Percentiles rank a stretch among this genome's conserved stretches.
phyloP scores from a whole-genome alignment of 2,797 vertebrate species.

The Spinus olivaceus region DNA sequence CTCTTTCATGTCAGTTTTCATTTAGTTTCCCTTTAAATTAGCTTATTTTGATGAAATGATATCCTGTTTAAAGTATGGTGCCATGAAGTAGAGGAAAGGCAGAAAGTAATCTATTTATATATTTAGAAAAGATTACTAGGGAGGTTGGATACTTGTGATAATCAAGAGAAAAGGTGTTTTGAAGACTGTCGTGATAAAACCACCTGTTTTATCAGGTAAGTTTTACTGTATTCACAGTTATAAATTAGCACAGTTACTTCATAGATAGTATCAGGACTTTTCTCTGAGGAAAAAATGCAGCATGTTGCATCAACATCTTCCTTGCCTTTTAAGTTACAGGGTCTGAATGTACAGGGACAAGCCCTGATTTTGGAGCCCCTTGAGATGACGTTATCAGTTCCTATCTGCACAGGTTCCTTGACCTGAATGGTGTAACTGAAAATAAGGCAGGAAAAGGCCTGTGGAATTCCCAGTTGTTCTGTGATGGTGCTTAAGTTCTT shows the following conservation, averaged over 20 bases:
- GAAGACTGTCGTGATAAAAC: neutral
- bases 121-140: neutral
- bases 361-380: neutral
- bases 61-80: neutral
- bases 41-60: neutral
- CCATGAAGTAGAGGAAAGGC: neutral
- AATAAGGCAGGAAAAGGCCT: neutral
- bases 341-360: neutral
- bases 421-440: neutral
- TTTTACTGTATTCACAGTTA: neutral
- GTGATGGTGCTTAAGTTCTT: neutral
- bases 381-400: neutral
- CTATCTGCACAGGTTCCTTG: neutral
- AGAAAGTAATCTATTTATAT: neutral
- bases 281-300: neutral
- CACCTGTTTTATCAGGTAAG: neutral
- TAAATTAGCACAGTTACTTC: neutral
- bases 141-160: neutral
- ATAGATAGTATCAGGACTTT: neutral
- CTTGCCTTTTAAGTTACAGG: neutral
- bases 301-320: neutral
- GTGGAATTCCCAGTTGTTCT: neutral
- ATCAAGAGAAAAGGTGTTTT: neutral
- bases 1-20: neutral
- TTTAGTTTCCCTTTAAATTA: neutral